phyloP scores from a whole-genome alignment of 2,888 invertebrate species.

The Cephus nigrinus region DNA sequence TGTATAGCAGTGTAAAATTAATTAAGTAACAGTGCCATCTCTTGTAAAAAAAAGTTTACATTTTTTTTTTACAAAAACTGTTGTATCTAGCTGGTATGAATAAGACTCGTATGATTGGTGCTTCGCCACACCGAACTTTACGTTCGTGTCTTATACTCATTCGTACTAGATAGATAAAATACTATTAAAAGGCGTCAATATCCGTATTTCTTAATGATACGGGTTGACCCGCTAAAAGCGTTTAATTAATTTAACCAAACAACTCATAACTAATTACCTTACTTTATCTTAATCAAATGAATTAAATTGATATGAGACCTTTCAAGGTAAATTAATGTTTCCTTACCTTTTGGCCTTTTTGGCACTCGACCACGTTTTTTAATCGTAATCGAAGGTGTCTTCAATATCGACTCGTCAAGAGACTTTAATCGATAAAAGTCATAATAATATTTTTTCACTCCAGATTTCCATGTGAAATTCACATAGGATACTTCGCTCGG shows the following conservation, averaged over 20 bases:
- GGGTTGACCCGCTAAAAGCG: not conserved
- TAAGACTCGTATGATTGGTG: too few relatives aligned
- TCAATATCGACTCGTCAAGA: constrained; percentile 83
- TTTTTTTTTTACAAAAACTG: too few relatives aligned
- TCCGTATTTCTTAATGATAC: not conserved
- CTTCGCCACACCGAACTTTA: too few relatives aligned
- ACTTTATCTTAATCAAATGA: not conserved
- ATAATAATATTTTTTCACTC: constrained; percentile 83
- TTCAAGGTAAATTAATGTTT: not conserved
- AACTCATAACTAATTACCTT: not conserved
- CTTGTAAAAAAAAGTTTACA: too few relatives aligned
- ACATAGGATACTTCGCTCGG: constrained; percentile 92
- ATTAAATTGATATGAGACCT: not conserved
- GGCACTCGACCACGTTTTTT: constrained; percentile 88
- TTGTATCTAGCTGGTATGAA: too few relatives aligned
- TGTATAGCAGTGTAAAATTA: constrained; percentile 5
- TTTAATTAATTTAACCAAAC: not conserved
- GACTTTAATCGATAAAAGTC: constrained; percentile 89
- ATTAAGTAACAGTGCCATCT: too few relatives aligned
- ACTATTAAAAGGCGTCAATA: not conserved
- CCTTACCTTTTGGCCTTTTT: constrained; percentile 83
- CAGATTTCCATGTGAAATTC: constrained; percentile 92
- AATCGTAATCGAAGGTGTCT: constrained; percentile 89
- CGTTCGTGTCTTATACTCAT: too few relatives aligned
- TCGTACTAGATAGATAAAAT: too few relatives aligned